A percentile compares a stretch with the other conserved stretches of the same genome.
phyloP scores from a whole-genome alignment of 2,888 invertebrate genomes.

The Litoditis marina region DNA sequence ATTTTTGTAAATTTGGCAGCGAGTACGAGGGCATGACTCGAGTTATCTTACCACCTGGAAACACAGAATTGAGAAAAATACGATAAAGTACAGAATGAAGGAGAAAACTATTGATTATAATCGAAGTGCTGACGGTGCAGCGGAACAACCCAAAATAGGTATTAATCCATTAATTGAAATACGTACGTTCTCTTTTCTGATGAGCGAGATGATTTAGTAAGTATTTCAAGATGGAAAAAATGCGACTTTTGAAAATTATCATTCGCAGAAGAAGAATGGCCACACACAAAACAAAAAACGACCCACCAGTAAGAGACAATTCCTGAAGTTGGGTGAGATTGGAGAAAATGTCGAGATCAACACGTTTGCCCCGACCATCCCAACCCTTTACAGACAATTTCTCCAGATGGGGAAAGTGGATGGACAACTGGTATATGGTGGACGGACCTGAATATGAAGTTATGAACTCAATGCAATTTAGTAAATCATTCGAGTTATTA shows the following conservation, averaged over 20 bases:
- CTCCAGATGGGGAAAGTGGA: neutral
- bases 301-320: neutral
- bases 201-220: too few relatives aligned
- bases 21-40: neutral
- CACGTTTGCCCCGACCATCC: neutral
- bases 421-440: neutral
- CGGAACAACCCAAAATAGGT: too few relatives aligned
- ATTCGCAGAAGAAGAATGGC: too few relatives aligned
- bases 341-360: conserved; percentile 4
- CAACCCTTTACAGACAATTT: neutral
- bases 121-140: too few relatives aligned
- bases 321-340: neutral
- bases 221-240: too few relatives aligned
- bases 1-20: neutral
- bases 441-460: neutral
- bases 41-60: neutral
- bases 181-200: too few relatives aligned
- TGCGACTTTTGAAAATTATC: too few relatives aligned
- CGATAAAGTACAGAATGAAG: neutral
- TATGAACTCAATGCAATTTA: neutral
- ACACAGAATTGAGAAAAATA: neutral
- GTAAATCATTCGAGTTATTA: too few relatives aligned
- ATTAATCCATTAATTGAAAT: too few relatives aligned
- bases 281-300: too few relatives aligned
- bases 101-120: too few relatives aligned